Evolutionary conservation across 2,113 vertebrate species (phyloP).

Genomic region (Syngnathus typhle): DNA sequence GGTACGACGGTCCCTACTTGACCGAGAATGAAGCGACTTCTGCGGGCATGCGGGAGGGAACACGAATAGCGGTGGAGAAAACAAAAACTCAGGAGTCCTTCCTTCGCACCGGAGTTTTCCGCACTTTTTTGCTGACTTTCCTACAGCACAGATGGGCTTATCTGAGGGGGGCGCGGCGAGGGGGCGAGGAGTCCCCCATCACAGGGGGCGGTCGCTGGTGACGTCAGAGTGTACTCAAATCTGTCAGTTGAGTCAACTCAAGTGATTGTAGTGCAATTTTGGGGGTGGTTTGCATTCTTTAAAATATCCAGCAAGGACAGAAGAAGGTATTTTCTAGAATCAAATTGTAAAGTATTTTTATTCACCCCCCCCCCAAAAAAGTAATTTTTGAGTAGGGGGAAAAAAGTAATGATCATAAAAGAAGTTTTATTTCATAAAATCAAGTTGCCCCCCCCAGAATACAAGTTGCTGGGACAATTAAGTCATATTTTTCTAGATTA

Average conservation of each 20-base stretch:
- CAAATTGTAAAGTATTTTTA: too few relatives aligned
- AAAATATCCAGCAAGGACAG: too few relatives aligned
- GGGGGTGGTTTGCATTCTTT: too few relatives aligned
- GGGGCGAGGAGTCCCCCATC: neutral
- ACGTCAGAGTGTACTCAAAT: neutral
- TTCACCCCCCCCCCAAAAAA: too few relatives aligned
- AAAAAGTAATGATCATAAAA: too few relatives aligned
- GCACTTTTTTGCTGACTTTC: neutral
- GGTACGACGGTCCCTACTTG: neutral
- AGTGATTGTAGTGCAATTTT: neutral
- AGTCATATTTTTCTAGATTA: too few relatives aligned
- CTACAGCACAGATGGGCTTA: neutral
- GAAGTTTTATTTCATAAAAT: too few relatives aligned
- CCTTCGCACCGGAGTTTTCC: neutral
- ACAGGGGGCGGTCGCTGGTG: neutral
- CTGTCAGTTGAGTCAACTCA: neutral
- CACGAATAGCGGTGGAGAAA: neutral
- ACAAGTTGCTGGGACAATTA: too few relatives aligned
- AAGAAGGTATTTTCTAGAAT: too few relatives aligned
- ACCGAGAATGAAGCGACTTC: neutral
- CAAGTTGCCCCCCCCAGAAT: too few relatives aligned
- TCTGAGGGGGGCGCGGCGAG: conserved; percentile 1
- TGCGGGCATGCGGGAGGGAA: neutral
- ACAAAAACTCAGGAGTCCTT: neutral
- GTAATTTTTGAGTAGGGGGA: too few relatives aligned